These are phyloP conservation scores for Cyclura pinguis DNA, from an alignment of 2,797 vertebrate species.

Conservation along the genomic window DNA sequence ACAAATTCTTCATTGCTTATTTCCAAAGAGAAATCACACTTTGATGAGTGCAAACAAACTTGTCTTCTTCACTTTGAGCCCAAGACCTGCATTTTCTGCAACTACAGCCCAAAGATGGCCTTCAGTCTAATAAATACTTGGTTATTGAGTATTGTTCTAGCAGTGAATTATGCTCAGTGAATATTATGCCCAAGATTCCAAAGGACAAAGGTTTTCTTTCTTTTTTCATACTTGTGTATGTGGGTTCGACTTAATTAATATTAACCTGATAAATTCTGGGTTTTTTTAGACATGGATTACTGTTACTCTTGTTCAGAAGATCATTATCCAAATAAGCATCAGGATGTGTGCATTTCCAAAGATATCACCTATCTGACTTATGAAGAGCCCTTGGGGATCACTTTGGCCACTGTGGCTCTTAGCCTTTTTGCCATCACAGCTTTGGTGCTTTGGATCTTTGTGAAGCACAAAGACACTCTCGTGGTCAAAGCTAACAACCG, in stretches of 20 bases:
- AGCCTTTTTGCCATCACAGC: not conserved
- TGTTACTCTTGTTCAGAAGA: not conserved
- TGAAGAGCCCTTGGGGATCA: not conserved
- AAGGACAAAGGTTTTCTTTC: too few species aligned
- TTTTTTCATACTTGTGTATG: too few species aligned
- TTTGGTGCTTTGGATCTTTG: not conserved
- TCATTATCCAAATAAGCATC: not conserved
- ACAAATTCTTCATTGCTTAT: not conserved
- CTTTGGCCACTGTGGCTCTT: not conserved
- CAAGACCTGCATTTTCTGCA: not conserved
- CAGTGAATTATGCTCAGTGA: too few species aligned
- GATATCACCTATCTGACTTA: not conserved
- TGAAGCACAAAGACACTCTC: not conserved
- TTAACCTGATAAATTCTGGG: not conserved
- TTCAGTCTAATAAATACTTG: too few species aligned
- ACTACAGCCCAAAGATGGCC: not conserved
- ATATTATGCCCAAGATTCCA: too few species aligned
- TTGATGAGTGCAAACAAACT: not conserved
- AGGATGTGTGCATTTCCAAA: not conserved
- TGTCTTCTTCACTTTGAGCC: not conserved
- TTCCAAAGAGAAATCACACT: not conserved
- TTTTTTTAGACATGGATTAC: not conserved
- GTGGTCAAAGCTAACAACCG: not conserved
- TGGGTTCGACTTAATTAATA: too few species aligned
- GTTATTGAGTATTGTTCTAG: too few species aligned